Evolutionary conservation across 2,888 invertebrate genomes (phyloP).

Genomic region (Trichogramma evanescens): DNA sequence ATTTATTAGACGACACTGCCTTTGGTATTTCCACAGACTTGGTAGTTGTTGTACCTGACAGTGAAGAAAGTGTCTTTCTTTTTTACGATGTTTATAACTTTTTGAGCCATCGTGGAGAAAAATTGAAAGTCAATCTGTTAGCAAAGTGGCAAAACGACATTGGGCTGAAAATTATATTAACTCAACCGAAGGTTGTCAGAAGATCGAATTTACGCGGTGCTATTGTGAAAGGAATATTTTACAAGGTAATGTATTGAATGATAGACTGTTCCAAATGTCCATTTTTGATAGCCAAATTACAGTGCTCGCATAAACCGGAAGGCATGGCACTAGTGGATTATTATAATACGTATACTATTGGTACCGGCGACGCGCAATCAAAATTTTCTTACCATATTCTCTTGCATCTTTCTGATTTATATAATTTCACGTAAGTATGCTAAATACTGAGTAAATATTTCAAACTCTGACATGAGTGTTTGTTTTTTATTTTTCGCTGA

Average conservation of each 20-base stretch:
- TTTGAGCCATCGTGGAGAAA: neutral
- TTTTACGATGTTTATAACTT: constrained; percentile 9
- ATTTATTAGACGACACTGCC: neutral
- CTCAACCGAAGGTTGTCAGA: constrained; percentile 2
- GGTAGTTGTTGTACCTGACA: neutral
- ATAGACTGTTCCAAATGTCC: too few species aligned
- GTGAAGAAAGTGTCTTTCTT: neutral
- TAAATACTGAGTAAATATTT: too few species aligned
- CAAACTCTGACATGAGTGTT: too few species aligned
- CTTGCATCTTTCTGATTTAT: neutral
- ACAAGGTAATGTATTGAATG: neutral
- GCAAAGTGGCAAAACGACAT: constrained; percentile 14
- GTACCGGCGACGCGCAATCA: too few species aligned
- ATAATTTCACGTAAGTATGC: neutral
- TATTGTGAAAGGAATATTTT: neutral
- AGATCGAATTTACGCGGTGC: constrained; percentile 2
- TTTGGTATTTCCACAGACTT: constrained; percentile 11
- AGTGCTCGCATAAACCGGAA: too few species aligned
- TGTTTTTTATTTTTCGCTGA: too few species aligned
- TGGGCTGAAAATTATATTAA: constrained; percentile 3
- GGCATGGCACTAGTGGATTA: too few species aligned
- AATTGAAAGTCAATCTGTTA: neutral
- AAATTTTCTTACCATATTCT: too few species aligned
- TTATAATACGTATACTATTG: too few species aligned
- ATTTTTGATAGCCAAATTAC: too few species aligned